A percentile compares a stretch with the other conserved stretches of the same genome.
phyloP scores from a whole-genome alignment of 2,888 invertebrate species.

The Dioctria linearis region DNA sequence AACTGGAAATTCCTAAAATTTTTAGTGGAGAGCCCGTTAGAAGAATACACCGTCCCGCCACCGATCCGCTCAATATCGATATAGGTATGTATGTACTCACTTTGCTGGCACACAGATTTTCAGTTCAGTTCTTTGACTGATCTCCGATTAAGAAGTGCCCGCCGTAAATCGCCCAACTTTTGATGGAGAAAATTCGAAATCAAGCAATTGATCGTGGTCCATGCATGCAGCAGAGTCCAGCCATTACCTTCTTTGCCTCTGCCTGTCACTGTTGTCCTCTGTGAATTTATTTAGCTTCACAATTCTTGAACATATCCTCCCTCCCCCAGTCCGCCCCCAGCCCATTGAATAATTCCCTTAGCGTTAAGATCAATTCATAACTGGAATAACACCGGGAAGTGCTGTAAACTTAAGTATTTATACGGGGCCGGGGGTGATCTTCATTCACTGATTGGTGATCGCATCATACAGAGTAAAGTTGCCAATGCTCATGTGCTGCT shows the following conservation, averaged over 20 bases:
- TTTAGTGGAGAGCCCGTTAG: constrained; percentile 27
- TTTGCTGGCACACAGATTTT: constrained; percentile 18
- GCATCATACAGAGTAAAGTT: constrained; percentile 21
- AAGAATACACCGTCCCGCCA: not conserved
- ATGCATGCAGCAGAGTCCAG: not conserved
- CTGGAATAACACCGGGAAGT: constrained; percentile 29
- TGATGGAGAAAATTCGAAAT: constrained; percentile 5
- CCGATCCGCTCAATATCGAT: too few species aligned
- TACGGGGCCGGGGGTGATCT: not conserved
- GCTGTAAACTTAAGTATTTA: not conserved
- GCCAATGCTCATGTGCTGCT: constrained; percentile 15
- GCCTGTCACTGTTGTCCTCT: not conserved
- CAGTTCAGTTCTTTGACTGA: not conserved
- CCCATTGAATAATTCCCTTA: too few species aligned
- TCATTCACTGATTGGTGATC: constrained; percentile 20
- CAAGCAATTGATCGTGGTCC: constrained; percentile 11
- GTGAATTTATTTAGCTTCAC: not conserved
- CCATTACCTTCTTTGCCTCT: not conserved
- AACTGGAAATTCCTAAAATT: constrained; percentile 15
- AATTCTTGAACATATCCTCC: too few species aligned
- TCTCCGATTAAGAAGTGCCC: constrained; percentile 18
- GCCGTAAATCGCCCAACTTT: constrained; percentile 38
- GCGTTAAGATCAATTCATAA: constrained; percentile 14
- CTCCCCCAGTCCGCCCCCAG: not conserved
- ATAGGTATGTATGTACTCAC: not conserved